Conservation (phyloP, 2,888 invertebrate species). For the Sericinus montela region DNA sequence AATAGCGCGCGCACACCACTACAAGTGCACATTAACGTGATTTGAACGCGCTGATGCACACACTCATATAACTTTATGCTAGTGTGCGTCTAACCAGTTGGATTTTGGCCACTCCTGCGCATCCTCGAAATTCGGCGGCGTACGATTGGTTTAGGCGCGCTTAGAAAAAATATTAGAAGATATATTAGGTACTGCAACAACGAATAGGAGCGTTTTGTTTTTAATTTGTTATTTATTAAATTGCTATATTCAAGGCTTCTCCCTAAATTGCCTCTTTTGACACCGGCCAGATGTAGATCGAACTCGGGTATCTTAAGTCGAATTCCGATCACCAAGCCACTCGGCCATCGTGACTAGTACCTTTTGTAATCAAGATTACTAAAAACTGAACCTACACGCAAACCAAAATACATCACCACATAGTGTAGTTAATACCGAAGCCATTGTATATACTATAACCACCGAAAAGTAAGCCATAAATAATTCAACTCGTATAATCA, state of each 20-base stretch:
- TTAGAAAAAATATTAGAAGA: constrained; percentile 61
- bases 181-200: constrained; percentile 13
- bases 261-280: too few relatives aligned
- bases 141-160: constrained; percentile 41
- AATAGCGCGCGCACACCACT: constrained; percentile 42
- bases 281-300: too few relatives aligned
- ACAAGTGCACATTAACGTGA: constrained; percentile 7
- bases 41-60: constrained; percentile 2
- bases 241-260: too few relatives aligned
- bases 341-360: too few relatives aligned
- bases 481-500: constrained; percentile 44
- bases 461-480: constrained; percentile 43
- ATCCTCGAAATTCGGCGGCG: constrained; percentile 25
- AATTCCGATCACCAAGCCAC: too few relatives aligned
- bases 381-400: too few relatives aligned
- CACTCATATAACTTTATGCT: neutral
- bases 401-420: neutral
- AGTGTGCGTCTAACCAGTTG: constrained; percentile 61
- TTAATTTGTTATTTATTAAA: neutral
- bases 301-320: too few relatives aligned
- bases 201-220: constrained; percentile 6
- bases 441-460: constrained; percentile 18
- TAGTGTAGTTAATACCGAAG: neutral
- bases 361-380: too few relatives aligned
- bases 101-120: constrained; percentile 59